Base-by-base conservation (phyloP, 1,140 invertebrate genomes). In the Drosophila murphyi region DNA sequence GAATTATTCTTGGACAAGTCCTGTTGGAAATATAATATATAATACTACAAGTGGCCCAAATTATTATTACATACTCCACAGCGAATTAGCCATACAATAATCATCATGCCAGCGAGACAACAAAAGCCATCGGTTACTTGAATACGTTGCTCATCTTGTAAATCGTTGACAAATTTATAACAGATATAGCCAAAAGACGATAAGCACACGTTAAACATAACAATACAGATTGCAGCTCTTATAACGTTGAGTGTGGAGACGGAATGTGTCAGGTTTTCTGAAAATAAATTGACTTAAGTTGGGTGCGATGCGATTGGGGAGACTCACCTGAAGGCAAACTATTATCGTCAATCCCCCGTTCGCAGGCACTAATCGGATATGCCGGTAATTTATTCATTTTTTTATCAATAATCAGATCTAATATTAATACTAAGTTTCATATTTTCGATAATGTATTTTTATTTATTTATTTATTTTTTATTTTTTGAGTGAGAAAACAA, bases 1-100 rank as follows among this genome's bases (percentile, higher is more conserved):
- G 52, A 60, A 39, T 60, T 72, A 3, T n/a, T 55, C 41, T 72
- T 52, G 3, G 77, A 78, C 0, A 85, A 32, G 32, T 88, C 83
- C 83, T 88, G 54, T 5, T 3, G 7, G 31, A 20, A n/a, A 63
- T 35, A 35, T 1, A 2, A 8, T 8, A 8, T n/a, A 47, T 37
- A 34, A 28, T 61, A 52, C 29, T 28, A 2, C 4, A 20, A n/a
- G 3, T 10, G 28, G 4, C 4, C 29, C 1, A 12, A 51, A 5
- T 41, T 20, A 4, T 50, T 35, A 39, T 35, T 37, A 72, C 51
- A 12, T 71, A 87, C 82, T 10, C 69, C 80, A 31, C 64, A 10
- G 0, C 5, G 12, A 5, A 63, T 34, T 0, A 87, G 39, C 3
- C 29, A 2, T 5, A 34, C 1, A 10, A 78, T 3, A 2, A 39